phyloP scores from a whole-genome alignment of 2,113 vertebrate genomes.

The Columba livia region DNA sequence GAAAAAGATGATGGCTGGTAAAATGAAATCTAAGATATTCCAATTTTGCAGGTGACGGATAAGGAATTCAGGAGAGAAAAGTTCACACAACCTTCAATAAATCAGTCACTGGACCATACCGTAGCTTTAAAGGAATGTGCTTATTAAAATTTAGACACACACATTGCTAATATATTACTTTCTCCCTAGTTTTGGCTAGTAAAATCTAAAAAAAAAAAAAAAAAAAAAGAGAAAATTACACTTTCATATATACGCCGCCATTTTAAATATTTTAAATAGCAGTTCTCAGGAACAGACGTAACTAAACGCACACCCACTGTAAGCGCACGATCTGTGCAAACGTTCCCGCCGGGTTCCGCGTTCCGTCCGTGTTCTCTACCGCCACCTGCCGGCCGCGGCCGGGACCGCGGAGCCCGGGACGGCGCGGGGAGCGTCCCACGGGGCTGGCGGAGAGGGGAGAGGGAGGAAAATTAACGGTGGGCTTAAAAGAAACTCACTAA shows the following conservation, averaged over 20 bases:
- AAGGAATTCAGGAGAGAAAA: neutral
- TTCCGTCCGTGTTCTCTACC: neutral
- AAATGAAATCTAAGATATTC: neutral
- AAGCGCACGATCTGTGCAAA: accelerated
- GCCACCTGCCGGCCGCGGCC: slow-evolving; percentile 41
- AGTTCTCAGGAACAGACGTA: accelerated
- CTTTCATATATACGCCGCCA: accelerated
- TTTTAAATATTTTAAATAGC: accelerated
- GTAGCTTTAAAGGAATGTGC: accelerated
- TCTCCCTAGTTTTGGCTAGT: no score
- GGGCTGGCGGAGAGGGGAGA: neutral
- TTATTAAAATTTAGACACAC: accelerated
- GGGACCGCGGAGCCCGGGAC: accelerated
- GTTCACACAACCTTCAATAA: neutral
- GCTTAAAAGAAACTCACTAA: accelerated
- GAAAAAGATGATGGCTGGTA: neutral
- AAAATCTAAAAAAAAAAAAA: neutral
- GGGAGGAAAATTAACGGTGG: accelerated
- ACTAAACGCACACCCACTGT: accelerated
- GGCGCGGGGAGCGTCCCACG: accelerated
- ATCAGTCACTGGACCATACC: no score
- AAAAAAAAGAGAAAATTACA: accelerated
- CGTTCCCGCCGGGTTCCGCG: no score
- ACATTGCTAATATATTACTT: accelerated
- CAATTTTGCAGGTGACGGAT: neutral